A percentile compares a stretch with the other conserved stretches of the same genome.
phyloP scores from a whole-genome alignment of 2,797 vertebrate species.

The Prionace glauca region DNA sequence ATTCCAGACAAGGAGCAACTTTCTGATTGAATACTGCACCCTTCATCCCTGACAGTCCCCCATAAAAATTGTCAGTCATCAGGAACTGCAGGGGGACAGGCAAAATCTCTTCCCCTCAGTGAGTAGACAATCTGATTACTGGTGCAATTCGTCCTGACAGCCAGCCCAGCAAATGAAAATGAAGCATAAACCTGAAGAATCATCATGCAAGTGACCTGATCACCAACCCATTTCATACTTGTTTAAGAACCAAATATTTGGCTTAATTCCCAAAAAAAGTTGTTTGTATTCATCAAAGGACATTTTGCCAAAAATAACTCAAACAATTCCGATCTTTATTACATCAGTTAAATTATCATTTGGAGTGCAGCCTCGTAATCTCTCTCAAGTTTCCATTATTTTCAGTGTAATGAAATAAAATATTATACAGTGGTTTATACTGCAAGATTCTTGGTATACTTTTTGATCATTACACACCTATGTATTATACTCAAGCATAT shows the following conservation, averaged over 20 bases:
- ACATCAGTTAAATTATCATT: neutral
- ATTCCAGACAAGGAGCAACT: neutral
- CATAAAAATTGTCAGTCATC: neutral
- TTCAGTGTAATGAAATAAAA: neutral
- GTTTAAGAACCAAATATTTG: neutral
- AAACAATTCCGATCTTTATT: neutral
- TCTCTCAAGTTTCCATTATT: neutral
- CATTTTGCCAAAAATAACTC: slow-evolving; percentile 10
- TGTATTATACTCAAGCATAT: neutral
- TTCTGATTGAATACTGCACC: neutral
- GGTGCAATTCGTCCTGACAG: neutral
- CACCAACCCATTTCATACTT: neutral
- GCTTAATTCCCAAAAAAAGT: neutral
- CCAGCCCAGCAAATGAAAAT: neutral
- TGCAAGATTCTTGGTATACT: neutral
- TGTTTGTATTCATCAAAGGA: neutral
- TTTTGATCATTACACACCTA: neutral
- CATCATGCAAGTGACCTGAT: neutral
- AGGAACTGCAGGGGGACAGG: neutral
- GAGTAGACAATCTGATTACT: neutral
- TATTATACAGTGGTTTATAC: neutral
- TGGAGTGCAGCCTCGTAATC: neutral
- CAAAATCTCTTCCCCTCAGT: neutral
- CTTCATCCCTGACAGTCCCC: no score
- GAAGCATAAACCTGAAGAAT: neutral